Conservation (phyloP, 2,113 vertebrate species). For the Canis aureus region DNA sequence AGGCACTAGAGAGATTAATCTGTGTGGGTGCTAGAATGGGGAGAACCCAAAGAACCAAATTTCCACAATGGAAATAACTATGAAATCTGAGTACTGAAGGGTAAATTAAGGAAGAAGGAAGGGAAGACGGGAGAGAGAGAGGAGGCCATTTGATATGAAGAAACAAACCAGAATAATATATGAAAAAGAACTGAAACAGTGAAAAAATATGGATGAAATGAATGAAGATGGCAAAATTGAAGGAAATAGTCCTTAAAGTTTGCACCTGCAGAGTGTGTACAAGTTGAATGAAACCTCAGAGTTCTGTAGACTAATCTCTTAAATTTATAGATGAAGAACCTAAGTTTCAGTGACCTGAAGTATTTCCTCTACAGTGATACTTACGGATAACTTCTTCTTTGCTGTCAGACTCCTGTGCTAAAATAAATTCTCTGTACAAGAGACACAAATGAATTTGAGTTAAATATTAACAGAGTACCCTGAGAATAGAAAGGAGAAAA, state of each 20-base stretch:
- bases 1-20: conserved; percentile 4
- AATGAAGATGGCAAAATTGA: not conserved
- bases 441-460: conserved; percentile 79
- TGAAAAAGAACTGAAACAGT: not conserved
- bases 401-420: conserved; percentile 90
- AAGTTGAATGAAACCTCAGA: not conserved
- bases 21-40: not conserved
- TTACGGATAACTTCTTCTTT: conserved; percentile 96
- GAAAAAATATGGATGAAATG: not conserved
- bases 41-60: not conserved
- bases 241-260: not conserved
- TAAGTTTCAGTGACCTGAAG: not conserved
- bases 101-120: not conserved
- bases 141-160: not conserved
- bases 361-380: conserved; percentile 79
- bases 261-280: not conserved
- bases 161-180: conserved; percentile 45
- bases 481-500: conserved; percentile 1
- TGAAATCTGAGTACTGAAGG: not conserved
- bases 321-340: conserved; percentile 10
- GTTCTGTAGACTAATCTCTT: not conserved
- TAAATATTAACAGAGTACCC: conserved; percentile 66
- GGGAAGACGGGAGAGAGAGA: not conserved
- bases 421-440: conserved; percentile 93
- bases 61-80: not conserved